A percentile compares a stretch with the other conserved stretches of the same genome.
Evolutionary conservation across 2,797 vertebrate species (phyloP).

Genomic region (Chiloscyllium punctatum): DNA sequence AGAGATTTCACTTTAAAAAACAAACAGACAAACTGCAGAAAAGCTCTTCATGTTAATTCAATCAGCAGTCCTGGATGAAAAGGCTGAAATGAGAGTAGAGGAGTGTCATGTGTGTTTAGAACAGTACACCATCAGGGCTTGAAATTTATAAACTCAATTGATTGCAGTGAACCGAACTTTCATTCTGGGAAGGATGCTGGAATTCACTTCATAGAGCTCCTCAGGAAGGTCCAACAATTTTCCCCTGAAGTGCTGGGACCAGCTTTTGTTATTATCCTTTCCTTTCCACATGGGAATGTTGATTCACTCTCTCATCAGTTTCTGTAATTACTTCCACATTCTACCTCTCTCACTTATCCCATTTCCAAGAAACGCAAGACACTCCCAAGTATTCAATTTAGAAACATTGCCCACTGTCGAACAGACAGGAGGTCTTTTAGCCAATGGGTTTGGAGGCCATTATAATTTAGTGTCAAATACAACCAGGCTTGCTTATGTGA

Average conservation of each 20-base stretch:
- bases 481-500: background rate
- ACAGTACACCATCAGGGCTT: conserved; percentile 35
- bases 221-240: background rate
- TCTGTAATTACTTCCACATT: background rate
- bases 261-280: background rate
- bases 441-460: background rate
- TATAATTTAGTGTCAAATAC: background rate
- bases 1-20: conserved; percentile 40
- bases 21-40: conserved; percentile 5
- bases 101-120: conserved; percentile 28
- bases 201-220: background rate
- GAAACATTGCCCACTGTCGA: background rate
- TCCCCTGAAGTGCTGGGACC: background rate
- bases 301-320: background rate
- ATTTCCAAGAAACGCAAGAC: background rate
- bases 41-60: conserved; percentile 34
- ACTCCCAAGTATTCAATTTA: background rate
- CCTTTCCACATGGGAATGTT: background rate
- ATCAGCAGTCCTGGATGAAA: conserved; percentile 23
- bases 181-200: background rate
- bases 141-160: conserved; percentile 26
- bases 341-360: background rate
- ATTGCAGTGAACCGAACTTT: background rate
- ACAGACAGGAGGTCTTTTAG: background rate
- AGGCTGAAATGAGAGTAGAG: conserved; percentile 37